Conservation (phyloP, 2,113 vertebrate species). For the Dromaius novaehollandiae region DNA sequence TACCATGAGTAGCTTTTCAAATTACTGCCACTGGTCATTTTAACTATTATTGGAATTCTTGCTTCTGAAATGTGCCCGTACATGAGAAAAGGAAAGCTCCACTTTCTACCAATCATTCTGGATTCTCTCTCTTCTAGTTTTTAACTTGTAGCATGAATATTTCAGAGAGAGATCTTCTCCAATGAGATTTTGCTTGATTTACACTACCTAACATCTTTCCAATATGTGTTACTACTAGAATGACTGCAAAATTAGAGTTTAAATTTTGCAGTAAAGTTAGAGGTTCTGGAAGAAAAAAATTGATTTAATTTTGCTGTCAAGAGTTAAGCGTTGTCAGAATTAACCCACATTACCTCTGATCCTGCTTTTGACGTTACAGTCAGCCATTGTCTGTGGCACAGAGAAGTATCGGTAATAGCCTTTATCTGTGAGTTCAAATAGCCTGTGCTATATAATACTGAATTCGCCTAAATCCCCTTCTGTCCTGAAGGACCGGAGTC, state of each 20-base stretch:
- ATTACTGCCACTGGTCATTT: background rate
- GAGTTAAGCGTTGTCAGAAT: background rate
- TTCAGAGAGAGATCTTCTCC: background rate
- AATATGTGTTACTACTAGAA: background rate
- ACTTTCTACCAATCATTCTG: background rate
- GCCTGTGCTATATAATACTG: background rate
- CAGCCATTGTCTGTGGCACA: background rate
- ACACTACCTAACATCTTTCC: background rate
- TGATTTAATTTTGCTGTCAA: background rate
- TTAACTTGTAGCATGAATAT: background rate
- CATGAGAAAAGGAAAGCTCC: background rate
- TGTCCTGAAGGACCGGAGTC: background rate
- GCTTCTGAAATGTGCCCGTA: background rate
- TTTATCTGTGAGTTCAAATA: background rate
- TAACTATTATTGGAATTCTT: background rate
- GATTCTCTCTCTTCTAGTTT: slow-evolving; percentile 3
- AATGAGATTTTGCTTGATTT: background rate
- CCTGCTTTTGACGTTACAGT: background rate
- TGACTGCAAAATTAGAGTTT: background rate
- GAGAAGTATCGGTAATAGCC: background rate
- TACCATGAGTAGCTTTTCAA: background rate
- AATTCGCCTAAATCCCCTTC: background rate
- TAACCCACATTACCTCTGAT: background rate
- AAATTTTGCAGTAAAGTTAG: background rate
- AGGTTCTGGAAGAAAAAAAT: background rate